Percentiles rank a stretch among this genome's conserved stretches.
These are phyloP conservation scores for Coenonympha glycerion DNA, from an alignment of 2,888 invertebrate species.

Conservation along the genomic window DNA sequence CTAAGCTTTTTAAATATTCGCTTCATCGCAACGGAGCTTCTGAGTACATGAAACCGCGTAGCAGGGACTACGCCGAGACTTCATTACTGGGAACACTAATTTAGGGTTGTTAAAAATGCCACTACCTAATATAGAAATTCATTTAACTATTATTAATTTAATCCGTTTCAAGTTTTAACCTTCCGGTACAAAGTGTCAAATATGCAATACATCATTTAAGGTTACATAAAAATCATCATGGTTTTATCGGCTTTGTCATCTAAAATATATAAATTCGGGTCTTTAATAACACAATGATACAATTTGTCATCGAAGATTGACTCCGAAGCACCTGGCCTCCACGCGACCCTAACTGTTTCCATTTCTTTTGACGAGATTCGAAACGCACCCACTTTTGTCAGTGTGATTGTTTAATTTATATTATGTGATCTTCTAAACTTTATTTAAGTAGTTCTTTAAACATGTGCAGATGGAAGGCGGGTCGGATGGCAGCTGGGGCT, in stretches of 20 bases:
- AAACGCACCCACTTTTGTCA: conserved; percentile 65
- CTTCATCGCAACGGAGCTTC: no score
- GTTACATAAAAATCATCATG: conserved; percentile 34
- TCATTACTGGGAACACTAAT: no score
- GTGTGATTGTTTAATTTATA: conserved; percentile 71
- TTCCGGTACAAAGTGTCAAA: conserved; percentile 22
- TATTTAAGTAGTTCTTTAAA: conserved; percentile 72
- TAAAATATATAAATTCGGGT: conserved; percentile 29
- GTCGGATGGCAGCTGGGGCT: conserved; percentile 54
- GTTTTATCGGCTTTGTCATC: conserved; percentile 50
- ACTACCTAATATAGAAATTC: no score
- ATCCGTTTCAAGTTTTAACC: conserved; percentile 18
- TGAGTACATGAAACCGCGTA: no score
- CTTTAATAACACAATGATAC: conserved; percentile 62
- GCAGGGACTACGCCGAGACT: no score
- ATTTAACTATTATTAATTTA: neutral
- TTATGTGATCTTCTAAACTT: conserved; percentile 70
- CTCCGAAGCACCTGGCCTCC: conserved; percentile 61
- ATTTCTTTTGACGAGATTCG: conserved; percentile 46
- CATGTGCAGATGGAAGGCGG: conserved; percentile 58
- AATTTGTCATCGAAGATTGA: conserved; percentile 65
- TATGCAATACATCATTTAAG: conserved; percentile 13
- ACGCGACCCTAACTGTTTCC: conserved; percentile 54
- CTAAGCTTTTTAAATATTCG: no score
- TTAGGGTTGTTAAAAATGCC: no score